Evolutionary conservation across 2,797 vertebrate genomes (phyloP).

Genomic region (Phataginus tricuspis): DNA sequence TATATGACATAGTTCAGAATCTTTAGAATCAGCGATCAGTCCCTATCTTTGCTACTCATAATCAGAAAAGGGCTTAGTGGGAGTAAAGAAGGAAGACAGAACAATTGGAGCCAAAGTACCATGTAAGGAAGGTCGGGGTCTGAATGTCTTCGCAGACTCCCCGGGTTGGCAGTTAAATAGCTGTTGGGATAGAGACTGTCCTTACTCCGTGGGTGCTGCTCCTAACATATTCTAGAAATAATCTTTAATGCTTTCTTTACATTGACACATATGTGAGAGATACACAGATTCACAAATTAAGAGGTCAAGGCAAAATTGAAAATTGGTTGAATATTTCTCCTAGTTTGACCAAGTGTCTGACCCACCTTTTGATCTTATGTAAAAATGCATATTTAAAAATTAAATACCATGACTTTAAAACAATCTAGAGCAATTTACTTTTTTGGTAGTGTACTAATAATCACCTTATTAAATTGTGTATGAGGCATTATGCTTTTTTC

Average conservation of each 20-base stretch:
- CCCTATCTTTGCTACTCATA: not conserved
- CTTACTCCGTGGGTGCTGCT: not conserved
- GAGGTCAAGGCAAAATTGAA: not conserved
- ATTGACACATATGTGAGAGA: not conserved
- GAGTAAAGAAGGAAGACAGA: not conserved
- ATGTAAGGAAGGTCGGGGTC: not conserved
- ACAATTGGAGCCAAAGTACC: accelerated
- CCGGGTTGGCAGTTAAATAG: not conserved
- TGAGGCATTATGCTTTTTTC: not conserved
- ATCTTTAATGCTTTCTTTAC: not conserved
- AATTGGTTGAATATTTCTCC: not conserved
- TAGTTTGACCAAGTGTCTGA: not conserved
- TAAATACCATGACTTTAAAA: not conserved
- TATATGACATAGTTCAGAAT: not conserved
- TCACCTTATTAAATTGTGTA: not conserved
- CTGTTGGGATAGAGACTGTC: not conserved
- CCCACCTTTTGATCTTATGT: not conserved
- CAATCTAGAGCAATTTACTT: not conserved
- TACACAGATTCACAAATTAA: not conserved
- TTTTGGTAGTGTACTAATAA: not conserved
- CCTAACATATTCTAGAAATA: not conserved
- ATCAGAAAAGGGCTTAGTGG: not conserved
- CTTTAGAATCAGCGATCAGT: not conserved
- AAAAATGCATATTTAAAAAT: not conserved
- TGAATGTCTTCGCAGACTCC: not conserved